Base-by-base conservation (phyloP, 2,888 invertebrate genomes). In the Octonoba sinensis region DNA sequence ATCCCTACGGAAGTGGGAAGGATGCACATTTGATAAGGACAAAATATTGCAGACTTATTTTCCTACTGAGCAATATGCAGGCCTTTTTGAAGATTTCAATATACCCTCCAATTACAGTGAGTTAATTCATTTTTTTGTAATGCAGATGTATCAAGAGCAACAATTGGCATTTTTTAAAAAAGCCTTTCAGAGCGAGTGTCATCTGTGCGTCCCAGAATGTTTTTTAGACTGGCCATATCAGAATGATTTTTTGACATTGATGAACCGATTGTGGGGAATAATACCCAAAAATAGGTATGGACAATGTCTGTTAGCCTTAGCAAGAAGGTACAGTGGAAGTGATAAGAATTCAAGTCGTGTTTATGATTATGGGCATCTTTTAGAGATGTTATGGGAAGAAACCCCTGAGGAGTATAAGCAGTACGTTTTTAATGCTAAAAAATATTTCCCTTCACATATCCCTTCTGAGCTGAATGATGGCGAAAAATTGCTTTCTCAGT, bases 141-240 rank as follows among this genome's bases (percentile, higher is more conserved):
- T n/a, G 3, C 56, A 56, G 56, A 56, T 56, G n/a, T 16, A 56
- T 56, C 8, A 56, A 18, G 18, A 56, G 12, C 18, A 56, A n/a
- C 56, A 18, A n/a, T 6, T 56, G 18, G 20, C 2, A 56, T 56
- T 56, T 56, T 56, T 56, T 18, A 54, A 11, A 20, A 15, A 54
- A 15, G 56, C 56, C 18, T 18, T 56, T 18, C 15, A 56, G n/a
- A 54, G 54, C 16, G 20, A n/a, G 56, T 56, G 20, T 15, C n/a
- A 11, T 2, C 8, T 18, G 6, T 56, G n/a, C 18, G n/a, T 56
- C 56, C 11, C 12, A 18, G 18, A 56, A 12, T 56, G 12, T n/a
- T 15, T 56, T 56, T 56, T 56, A 18, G 56, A 56, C 2, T 56
- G 56, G 56, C 56, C 56, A 6, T 20, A 56, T 56, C 56, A 56